Conservation (phyloP, 2,797 vertebrate genomes). For the Lycodopsis pacificus region DNA sequence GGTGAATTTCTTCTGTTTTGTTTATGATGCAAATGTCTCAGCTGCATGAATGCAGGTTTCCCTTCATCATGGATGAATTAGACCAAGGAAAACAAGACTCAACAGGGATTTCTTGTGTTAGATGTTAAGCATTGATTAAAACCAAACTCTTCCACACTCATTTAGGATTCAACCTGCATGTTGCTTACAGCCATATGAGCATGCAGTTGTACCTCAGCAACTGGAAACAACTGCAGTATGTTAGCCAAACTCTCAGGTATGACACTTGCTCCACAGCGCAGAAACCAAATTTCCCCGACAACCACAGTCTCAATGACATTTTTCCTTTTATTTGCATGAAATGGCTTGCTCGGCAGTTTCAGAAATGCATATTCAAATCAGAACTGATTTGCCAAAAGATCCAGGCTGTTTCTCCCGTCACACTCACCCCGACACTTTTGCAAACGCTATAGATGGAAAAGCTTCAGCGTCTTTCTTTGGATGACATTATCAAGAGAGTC, state of each 20-base stretch:
- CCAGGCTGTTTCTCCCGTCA: background rate
- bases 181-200: background rate
- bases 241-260: slow-evolving; percentile 11
- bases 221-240: slow-evolving; percentile 9
- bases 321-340: slow-evolving; percentile 21
- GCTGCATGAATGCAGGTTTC: slow-evolving; percentile 46
- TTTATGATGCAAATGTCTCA: slow-evolving; percentile 57
- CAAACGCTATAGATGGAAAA: slow-evolving; percentile 32
- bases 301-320: slow-evolving; percentile 20
- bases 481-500: slow-evolving; percentile 51
- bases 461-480: slow-evolving; percentile 14
- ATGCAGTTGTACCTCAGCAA: slow-evolving; percentile 20
- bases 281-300: slow-evolving; percentile 13
- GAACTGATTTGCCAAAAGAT: background rate
- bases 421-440: background rate
- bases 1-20: slow-evolving; percentile 50
- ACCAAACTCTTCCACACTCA: slow-evolving; percentile 15
- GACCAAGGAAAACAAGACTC: slow-evolving; percentile 39
- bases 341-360: slow-evolving; percentile 3
- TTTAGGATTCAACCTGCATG: slow-evolving; percentile 10
- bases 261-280: slow-evolving; percentile 14
- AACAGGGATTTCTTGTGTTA: slow-evolving; percentile 31
- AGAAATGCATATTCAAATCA: slow-evolving; percentile 30
- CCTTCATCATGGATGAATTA: slow-evolving; percentile 44
- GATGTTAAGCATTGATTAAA: slow-evolving; percentile 23